Conservation (phyloP, 2,888 invertebrate genomes). For the Agriopis marginaria region DNA sequence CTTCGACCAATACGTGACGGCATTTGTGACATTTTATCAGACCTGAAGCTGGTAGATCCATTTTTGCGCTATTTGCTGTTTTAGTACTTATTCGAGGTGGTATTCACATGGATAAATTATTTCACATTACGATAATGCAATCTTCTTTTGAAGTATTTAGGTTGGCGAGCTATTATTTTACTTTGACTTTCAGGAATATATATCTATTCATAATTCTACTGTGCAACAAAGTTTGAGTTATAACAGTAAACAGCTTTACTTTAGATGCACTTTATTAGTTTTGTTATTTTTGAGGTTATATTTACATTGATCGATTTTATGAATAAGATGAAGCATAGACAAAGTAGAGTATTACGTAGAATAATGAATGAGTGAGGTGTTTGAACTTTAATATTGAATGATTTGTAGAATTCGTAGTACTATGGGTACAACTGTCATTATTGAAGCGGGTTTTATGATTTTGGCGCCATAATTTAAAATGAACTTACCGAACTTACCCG, state of each 20-base stretch:
- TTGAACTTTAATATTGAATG: conserved; percentile 27
- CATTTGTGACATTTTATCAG: conserved; percentile 81
- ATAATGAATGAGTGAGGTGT: conserved; percentile 22
- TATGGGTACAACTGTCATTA: conserved; percentile 1
- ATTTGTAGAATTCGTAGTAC: conserved; percentile 20
- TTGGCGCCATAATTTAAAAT: conserved; percentile 32
- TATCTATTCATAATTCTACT: neutral
- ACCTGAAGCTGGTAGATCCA: conserved; percentile 45
- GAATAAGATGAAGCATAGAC: conserved; percentile 30
- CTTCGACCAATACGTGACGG: conserved; percentile 66
- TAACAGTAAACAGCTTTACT: neutral
- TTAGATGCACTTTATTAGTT: neutral
- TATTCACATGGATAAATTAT: neutral
- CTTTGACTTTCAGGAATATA: neutral
- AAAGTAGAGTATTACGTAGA: conserved; percentile 26
- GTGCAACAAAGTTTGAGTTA: neutral
- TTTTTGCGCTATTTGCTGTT: conserved; percentile 17
- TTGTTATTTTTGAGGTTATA: conserved; percentile 25
- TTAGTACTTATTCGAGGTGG: neutral
- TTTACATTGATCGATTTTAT: conserved; percentile 20
- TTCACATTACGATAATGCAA: neutral
- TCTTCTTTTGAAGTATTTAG: neutral
- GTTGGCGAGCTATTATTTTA: neutral
- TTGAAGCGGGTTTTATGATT: neutral
- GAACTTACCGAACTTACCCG: neutral